Percentiles rank a stretch among this genome's conserved stretches.
Evolutionary conservation across 2,797 vertebrate genomes (phyloP).

Genomic region (Erpetoichthys calabaricus): DNA sequence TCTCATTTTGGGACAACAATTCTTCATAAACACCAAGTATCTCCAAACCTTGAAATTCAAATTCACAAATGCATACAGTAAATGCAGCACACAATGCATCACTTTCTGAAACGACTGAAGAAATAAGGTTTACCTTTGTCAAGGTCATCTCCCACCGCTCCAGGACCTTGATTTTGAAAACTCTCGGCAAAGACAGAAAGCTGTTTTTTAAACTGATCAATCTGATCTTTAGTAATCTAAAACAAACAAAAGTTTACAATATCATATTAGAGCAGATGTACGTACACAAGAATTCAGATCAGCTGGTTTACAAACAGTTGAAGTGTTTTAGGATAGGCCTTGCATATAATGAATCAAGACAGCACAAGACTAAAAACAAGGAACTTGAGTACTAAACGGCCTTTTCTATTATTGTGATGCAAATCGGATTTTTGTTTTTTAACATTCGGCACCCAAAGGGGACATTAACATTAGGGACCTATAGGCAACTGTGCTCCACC

Average conservation of each 20-base stretch:
- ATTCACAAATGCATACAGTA: neutral
- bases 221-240: constrained; percentile 64
- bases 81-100: neutral
- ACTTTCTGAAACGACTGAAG: neutral
- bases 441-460: too few relatives aligned
- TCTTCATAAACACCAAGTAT: constrained; percentile 56
- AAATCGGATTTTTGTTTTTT: too few relatives aligned
- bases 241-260: constrained; percentile 1
- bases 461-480: too few relatives aligned
- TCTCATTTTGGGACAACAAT: constrained; percentile 57
- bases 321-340: too few relatives aligned
- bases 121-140: constrained; percentile 59
- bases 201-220: constrained; percentile 49
- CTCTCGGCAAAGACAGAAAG: constrained; percentile 56
- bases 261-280: neutral
- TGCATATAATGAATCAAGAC: neutral
- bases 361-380: neutral
- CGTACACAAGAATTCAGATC: neutral
- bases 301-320: neutral
- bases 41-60: constrained; percentile 45
- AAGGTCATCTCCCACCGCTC: constrained; percentile 72
- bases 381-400: too few relatives aligned
- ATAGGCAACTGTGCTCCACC: too few relatives aligned
- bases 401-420: too few relatives aligned
- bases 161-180: constrained; percentile 67